Evolutionary conservation across 2,888 invertebrate species (phyloP).

Genomic region (Plagiodera versicolora): DNA sequence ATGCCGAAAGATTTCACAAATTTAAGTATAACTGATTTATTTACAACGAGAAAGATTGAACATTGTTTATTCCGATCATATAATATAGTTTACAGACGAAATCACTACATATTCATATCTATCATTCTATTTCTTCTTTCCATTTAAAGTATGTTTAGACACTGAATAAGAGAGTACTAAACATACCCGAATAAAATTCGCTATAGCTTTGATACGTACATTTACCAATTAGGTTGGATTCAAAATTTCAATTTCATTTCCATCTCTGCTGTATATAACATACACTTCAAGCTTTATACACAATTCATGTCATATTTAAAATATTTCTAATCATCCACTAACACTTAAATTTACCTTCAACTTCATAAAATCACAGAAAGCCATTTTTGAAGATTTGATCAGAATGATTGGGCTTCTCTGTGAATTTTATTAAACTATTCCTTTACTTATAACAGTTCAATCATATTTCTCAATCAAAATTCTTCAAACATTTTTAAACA

Average conservation of each 20-base stretch:
- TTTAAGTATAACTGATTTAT: slow-evolving; percentile 41
- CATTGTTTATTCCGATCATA: slow-evolving; percentile 44
- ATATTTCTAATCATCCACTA: slow-evolving; percentile 52
- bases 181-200: slow-evolving; percentile 31
- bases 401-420: slow-evolving; percentile 11
- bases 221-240: slow-evolving; percentile 49
- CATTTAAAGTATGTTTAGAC: slow-evolving; percentile 24
- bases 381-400: not conserved
- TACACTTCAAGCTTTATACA: slow-evolving; percentile 47
- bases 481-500: slow-evolving; percentile 40
- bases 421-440: slow-evolving; percentile 42
- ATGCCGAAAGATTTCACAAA: slow-evolving; percentile 12
- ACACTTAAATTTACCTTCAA: slow-evolving; percentile 50
- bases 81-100: slow-evolving; percentile 38
- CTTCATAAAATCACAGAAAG: slow-evolving; percentile 17
- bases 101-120: slow-evolving; percentile 47
- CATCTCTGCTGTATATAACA: slow-evolving; percentile 40
- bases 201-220: slow-evolving; percentile 42
- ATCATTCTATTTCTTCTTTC: slow-evolving; percentile 40
- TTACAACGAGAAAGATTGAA: slow-evolving; percentile 48
- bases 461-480: slow-evolving; percentile 37
- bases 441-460: slow-evolving; percentile 44
- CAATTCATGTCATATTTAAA: slow-evolving; percentile 40
- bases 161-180: slow-evolving; percentile 20
- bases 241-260: slow-evolving; percentile 38